These are phyloP conservation scores for Gavialis gangeticus DNA, from an alignment of 2,113 vertebrate genomes.

Conservation along the genomic window DNA sequence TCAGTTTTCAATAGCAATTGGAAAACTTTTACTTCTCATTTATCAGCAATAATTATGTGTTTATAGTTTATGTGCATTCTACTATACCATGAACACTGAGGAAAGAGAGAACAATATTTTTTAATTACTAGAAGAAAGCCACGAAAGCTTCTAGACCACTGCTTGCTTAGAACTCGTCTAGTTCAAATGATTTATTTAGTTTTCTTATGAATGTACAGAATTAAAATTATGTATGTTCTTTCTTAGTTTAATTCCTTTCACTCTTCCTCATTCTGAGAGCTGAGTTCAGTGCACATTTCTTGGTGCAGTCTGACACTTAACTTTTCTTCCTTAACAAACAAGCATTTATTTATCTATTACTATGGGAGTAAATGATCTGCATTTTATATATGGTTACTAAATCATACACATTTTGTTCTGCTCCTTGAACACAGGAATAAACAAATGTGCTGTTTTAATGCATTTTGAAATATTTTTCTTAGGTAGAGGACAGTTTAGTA, in stretches of 20 bases:
- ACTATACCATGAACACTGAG: background rate
- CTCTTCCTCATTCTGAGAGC: background rate
- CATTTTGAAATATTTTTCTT: background rate
- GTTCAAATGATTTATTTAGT: background rate
- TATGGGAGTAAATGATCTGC: conserved; percentile 25
- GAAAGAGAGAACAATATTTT: background rate
- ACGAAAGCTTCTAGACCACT: background rate
- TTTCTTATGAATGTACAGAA: background rate
- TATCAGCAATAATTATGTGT: conserved; percentile 1
- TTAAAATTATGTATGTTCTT: background rate
- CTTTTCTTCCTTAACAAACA: background rate
- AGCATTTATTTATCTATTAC: background rate
- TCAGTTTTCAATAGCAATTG: background rate
- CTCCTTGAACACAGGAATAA: background rate
- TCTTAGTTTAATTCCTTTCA: background rate
- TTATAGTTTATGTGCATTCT: conserved; percentile 24
- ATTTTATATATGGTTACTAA: conserved; percentile 41
- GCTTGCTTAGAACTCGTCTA: background rate
- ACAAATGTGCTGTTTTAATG: background rate
- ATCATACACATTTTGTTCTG: conserved; percentile 4
- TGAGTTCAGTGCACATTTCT: background rate
- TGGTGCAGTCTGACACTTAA: background rate
- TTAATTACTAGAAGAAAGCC: background rate
- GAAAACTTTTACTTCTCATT: background rate
- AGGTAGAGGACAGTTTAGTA: background rate